A percentile compares a stretch with the other conserved stretches of the same genome.
These are phyloP conservation scores for Oscheius sp. DNA, from an alignment of 2,888 invertebrate species.

Conservation along the genomic window DNA sequence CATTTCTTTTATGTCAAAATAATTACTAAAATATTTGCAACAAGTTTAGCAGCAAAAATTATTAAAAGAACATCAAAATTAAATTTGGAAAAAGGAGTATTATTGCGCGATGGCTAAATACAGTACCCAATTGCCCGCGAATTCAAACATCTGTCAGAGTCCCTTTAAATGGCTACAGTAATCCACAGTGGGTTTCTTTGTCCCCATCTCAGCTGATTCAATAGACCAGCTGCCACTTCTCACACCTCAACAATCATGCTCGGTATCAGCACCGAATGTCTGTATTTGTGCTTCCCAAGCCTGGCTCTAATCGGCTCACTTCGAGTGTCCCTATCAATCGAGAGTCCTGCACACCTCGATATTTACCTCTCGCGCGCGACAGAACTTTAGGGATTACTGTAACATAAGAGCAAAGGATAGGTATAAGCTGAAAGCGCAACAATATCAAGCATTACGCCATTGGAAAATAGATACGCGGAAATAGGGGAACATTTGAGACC, in stretches of 20 bases:
- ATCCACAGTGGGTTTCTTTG: background rate
- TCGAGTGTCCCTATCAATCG: conserved; percentile 37
- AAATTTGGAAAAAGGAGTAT: no score
- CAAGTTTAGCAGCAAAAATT: background rate
- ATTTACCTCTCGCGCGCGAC: background rate
- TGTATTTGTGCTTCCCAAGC: conserved; percentile 39
- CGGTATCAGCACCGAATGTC: conserved; percentile 27
- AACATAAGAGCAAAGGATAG: conserved; percentile 17
- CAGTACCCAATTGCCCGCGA: no score
- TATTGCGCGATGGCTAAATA: no score
- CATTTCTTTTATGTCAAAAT: no score
- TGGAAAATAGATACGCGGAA: background rate
- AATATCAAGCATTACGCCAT: conserved; percentile 28
- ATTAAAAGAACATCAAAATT: no score
- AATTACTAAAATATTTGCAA: background rate
- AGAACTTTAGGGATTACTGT: conserved; percentile 34
- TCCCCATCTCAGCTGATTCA: conserved; percentile 7
- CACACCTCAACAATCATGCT: background rate
- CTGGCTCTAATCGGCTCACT: conserved; percentile 37
- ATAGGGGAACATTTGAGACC: background rate
- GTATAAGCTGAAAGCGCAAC: conserved; percentile 22
- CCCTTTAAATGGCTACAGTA: no score
- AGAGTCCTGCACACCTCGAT: conserved; percentile 26
- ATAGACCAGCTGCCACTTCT: conserved; percentile 5
- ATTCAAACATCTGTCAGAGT: no score